These are phyloP conservation scores for Prionace glauca DNA, from an alignment of 2,797 vertebrate species.

Conservation along the genomic window DNA sequence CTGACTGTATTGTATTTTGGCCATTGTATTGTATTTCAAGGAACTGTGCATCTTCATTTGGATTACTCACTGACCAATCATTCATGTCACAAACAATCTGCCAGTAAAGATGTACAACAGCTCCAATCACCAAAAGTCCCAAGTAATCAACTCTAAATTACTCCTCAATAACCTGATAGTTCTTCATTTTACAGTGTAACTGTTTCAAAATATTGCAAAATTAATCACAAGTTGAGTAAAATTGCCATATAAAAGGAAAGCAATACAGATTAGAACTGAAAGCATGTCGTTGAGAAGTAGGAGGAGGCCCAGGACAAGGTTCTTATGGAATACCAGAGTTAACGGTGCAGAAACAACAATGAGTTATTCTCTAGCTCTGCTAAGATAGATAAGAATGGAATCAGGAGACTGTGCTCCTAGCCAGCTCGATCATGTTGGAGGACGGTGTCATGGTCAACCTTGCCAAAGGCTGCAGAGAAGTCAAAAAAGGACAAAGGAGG, in stretches of 20 bases:
- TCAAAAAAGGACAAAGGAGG: not conserved
- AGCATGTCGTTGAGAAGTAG: not conserved
- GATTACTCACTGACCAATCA: not conserved
- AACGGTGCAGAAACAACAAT: not conserved
- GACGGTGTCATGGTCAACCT: not conserved
- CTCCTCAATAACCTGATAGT: not conserved
- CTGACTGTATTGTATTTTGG: not conserved
- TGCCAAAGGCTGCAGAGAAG: not conserved
- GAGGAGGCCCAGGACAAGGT: not conserved
- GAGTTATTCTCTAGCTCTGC: not conserved
- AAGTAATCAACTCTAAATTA: not conserved
- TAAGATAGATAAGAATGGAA: not conserved
- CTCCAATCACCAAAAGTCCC: not conserved
- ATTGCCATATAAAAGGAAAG: not conserved
- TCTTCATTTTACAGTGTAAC: not conserved
- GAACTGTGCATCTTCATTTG: not conserved
- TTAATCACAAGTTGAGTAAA: not conserved
- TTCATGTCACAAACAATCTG: not conserved
- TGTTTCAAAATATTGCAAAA: not conserved
- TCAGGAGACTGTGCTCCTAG: not conserved
- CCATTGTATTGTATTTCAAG: not conserved
- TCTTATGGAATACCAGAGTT: not conserved
- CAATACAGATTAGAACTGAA: not conserved
- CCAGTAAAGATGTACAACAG: not conserved
- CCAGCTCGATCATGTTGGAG: not conserved